These are phyloP conservation scores for Cebuella pygmaea DNA, from an alignment of 2,797 vertebrate genomes.

Conservation along the genomic window DNA sequence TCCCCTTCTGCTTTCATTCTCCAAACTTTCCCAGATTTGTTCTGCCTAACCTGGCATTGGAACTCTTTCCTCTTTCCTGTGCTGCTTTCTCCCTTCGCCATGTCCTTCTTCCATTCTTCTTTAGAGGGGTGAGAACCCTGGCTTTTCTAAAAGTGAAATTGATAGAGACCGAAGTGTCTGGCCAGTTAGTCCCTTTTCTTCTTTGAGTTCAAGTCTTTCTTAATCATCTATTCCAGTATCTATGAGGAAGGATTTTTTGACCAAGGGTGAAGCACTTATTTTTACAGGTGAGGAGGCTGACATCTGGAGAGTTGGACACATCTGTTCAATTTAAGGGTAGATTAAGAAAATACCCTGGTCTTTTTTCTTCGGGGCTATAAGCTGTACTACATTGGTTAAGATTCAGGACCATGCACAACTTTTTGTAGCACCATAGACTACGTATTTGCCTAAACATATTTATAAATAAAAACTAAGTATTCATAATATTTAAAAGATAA, in stretches of 20 bases:
- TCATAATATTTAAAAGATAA: background rate
- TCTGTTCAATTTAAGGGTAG: background rate
- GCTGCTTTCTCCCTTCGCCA: background rate
- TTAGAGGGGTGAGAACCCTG: background rate
- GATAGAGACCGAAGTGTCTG: background rate
- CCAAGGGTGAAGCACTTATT: background rate
- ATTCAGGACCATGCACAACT: background rate
- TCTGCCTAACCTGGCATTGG: background rate
- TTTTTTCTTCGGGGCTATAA: background rate
- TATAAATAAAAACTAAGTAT: slow-evolving; percentile 1
- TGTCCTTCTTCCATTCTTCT: background rate
- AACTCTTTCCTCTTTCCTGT: background rate
- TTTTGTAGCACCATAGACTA: background rate
- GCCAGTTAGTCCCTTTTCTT: background rate
- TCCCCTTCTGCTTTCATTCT: background rate
- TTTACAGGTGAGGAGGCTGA: background rate
- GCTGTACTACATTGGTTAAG: background rate
- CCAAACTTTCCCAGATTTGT: background rate
- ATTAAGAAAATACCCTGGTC: background rate
- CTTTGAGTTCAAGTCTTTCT: background rate
- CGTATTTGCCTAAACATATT: background rate
- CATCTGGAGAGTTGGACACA: background rate
- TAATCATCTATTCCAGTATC: background rate
- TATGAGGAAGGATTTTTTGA: background rate
- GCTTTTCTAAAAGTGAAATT: background rate